A percentile compares a stretch with the other conserved stretches of the same genome.
Conservation (phyloP, 2,113 vertebrate species). For the Gasterosteus nipponicus region DNA sequence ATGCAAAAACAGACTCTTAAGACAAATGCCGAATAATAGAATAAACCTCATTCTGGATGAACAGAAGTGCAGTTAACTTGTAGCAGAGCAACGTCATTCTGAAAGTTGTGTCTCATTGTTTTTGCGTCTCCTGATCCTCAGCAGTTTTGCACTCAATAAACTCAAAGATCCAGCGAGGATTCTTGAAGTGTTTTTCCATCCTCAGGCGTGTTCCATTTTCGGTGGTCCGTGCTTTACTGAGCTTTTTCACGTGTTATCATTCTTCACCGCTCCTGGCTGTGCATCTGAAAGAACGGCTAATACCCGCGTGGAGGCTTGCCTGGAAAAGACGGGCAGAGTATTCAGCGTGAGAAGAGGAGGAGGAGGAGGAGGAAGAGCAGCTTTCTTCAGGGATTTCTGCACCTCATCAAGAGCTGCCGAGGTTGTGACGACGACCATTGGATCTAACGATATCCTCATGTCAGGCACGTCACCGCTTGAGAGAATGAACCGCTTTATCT, state of each 20-base stretch:
- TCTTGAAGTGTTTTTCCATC: slow-evolving; percentile 64
- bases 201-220: slow-evolving; percentile 62
- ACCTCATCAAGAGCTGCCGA: slow-evolving; percentile 12
- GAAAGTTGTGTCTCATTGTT: slow-evolving; percentile 13
- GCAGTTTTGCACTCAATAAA: slow-evolving; percentile 51
- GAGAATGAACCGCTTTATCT: not conserved
- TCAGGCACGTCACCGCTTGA: not conserved
- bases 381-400: slow-evolving; percentile 4
- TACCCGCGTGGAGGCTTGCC: slow-evolving; percentile 62
- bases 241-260: slow-evolving; percentile 64
- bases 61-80: slow-evolving; percentile 1
- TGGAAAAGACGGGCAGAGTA: slow-evolving; percentile 57
- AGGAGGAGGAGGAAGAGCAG: not conserved
- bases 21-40: slow-evolving; percentile 2
- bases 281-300: slow-evolving; percentile 60
- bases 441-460: not conserved
- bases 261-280: slow-evolving; percentile 59
- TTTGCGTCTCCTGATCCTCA: slow-evolving; percentile 32
- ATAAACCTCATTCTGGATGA: not conserved
- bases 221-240: slow-evolving; percentile 49
- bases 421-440: not conserved
- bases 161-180: slow-evolving; percentile 49
- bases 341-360: slow-evolving; percentile 30
- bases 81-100: slow-evolving; percentile 4
- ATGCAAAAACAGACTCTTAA: not conserved